Percentiles rank a stretch among this genome's conserved stretches.
Evolutionary conservation across 2,888 invertebrate species (phyloP).

Genomic region (Hypercompe scribonia): DNA sequence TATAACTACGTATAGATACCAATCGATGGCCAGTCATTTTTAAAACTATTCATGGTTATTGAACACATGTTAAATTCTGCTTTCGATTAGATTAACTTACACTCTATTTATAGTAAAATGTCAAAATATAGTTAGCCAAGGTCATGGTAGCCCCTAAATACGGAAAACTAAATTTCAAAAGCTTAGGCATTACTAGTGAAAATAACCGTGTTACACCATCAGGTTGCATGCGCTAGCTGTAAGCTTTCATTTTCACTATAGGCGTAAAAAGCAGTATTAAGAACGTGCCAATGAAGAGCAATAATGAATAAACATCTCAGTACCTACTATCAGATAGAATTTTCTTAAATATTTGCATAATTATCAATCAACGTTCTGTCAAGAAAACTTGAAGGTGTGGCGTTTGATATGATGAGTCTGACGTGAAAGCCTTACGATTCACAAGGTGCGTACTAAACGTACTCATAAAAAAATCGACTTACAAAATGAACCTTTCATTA

Average conservation of each 20-base stretch:
- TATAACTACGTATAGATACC: not conserved
- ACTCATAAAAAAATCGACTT: slow-evolving; percentile 40
- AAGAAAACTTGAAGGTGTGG: slow-evolving; percentile 25
- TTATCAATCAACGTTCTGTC: slow-evolving; percentile 31
- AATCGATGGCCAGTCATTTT: not conserved
- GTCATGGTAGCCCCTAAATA: not conserved
- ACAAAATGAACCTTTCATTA: slow-evolving; percentile 49
- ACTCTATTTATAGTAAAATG: not conserved
- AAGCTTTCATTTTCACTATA: not conserved
- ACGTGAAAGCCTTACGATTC: slow-evolving; percentile 46
- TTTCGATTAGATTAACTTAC: not conserved
- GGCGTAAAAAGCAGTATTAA: not conserved
- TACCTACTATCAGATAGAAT: slow-evolving; percentile 30
- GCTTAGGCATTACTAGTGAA: not conserved
- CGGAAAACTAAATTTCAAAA: not conserved
- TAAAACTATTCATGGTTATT: not conserved
- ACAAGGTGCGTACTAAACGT: slow-evolving; percentile 32
- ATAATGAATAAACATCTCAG: slow-evolving; percentile 7
- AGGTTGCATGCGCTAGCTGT: not conserved
- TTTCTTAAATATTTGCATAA: slow-evolving; percentile 23
- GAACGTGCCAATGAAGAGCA: not conserved
- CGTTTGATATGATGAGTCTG: slow-evolving; percentile 31
- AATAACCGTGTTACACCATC: not conserved
- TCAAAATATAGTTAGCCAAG: not conserved
- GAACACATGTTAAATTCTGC: not conserved